Conservation (phyloP, 2,888 invertebrate genomes). For the Drosophila meridionalis region DNA sequence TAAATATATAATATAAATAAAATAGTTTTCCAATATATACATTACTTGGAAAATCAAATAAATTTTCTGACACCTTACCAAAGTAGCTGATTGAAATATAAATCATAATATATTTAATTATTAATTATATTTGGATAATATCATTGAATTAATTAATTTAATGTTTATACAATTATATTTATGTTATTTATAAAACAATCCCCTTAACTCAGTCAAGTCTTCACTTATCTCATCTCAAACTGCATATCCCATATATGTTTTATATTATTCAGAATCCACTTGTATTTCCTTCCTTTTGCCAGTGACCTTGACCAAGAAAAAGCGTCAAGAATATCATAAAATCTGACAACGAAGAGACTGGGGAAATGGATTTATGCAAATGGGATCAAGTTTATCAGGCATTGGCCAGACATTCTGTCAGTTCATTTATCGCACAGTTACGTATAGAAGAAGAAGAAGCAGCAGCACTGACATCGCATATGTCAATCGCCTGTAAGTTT, state of each 20-base stretch:
- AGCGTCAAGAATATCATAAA: constrained; percentile 13
- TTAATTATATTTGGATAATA: no score
- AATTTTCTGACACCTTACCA: no score
- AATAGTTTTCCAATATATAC: no score
- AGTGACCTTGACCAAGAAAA: constrained; percentile 51
- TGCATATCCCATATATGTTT: background rate
- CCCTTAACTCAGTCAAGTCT: background rate
- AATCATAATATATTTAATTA: no score
- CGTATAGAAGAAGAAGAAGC: constrained; percentile 11
- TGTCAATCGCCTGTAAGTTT: constrained; percentile 77
- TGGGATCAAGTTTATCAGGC: constrained; percentile 48
- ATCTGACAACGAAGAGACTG: background rate
- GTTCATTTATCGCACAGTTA: constrained; percentile 59
- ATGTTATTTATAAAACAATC: background rate
- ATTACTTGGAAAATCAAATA: no score
- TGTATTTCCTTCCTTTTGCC: background rate
- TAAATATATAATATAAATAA: no score
- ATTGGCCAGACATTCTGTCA: constrained; percentile 49
- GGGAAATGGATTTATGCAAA: constrained; percentile 62
- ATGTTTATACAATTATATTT: background rate
- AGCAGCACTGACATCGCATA: constrained; percentile 55
- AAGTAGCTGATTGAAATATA: no score
- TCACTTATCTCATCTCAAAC: background rate
- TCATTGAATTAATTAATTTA: background rate
- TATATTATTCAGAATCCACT: background rate